Base-by-base conservation (phyloP, 2,797 vertebrate species). In the Oophaga sylvatica region DNA sequence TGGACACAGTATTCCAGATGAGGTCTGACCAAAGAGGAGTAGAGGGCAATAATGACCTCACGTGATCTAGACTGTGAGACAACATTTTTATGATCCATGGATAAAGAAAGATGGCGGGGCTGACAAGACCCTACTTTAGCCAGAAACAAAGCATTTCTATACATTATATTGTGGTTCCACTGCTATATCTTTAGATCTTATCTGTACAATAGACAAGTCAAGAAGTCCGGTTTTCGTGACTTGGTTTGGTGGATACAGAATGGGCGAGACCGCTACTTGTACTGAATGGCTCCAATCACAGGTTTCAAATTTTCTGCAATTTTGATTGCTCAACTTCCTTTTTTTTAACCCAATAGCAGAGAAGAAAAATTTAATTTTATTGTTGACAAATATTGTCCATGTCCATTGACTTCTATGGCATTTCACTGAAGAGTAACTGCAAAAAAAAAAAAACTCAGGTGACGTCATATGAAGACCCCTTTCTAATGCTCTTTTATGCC, bases 61-160 rank as follows among this genome's bases (percentile, higher is more conserved):
- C 26, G 26, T 26, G 26, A 26, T 26, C 26, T 26, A 26, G 26
- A 26, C 26, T 26, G 71, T 83, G 84, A 86, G 53, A 63, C 80
- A 86, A 89, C 84, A 85, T 82, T 76, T 86, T 75, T 82, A 86
- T 79, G 79, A 78, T 86, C 76, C 53, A 68, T 11, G 62, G 80
- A 77, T 85, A 85, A 82, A 85, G 59, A 81, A 70, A 85, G 80
- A 82, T 73, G 83, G 35, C 57, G 56, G 48, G 68, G 84, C 63
- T 60, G 63, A 70, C 45, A 63, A 77, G 68, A 84, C 83, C 65
- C 53, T 48, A 22, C 63, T 56, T 29, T 57, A 77, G 35, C 20
- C 75, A 63, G n/a, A 77, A 84, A 75, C 71, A 48, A 63, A 35
- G 19, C 19, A 22, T n/a, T 77, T 15, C 45, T 17, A 16, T 75